Conservation (phyloP, 2,113 vertebrate genomes). For the Tauraco erythrolophus region DNA sequence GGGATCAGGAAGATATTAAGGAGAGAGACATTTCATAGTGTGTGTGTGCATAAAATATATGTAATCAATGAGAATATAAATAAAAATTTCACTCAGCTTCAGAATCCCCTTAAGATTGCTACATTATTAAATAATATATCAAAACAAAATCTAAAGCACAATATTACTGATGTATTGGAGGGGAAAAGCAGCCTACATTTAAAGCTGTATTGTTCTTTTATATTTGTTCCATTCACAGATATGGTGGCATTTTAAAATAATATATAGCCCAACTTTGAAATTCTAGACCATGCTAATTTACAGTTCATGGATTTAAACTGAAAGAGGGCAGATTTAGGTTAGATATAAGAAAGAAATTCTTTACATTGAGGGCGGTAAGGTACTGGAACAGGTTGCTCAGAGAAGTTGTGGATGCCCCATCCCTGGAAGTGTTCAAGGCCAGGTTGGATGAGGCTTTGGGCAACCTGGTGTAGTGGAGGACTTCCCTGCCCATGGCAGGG, state of each 20-base stretch:
- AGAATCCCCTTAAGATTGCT: neutral
- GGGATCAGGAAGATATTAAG: neutral
- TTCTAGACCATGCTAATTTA: neutral
- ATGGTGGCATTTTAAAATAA: neutral
- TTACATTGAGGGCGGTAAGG: too few relatives aligned
- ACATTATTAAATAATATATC: neutral
- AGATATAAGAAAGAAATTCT: too few relatives aligned
- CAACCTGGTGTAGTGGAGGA: too few relatives aligned
- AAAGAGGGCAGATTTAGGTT: too few relatives aligned
- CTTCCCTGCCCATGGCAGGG: too few relatives aligned
- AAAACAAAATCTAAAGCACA: neutral
- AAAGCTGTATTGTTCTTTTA: neutral
- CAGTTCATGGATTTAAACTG: too few relatives aligned
- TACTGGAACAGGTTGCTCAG: too few relatives aligned
- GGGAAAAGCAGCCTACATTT: neutral
- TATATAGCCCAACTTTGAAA: neutral
- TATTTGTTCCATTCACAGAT: neutral
- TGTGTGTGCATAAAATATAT: neutral
- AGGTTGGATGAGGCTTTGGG: too few relatives aligned
- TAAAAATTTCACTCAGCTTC: neutral
- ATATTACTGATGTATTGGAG: neutral
- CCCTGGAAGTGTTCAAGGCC: too few relatives aligned
- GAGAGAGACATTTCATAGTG: neutral
- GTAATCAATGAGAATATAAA: neutral
- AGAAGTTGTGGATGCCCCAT: too few relatives aligned